These are phyloP conservation scores for Cetoscarus ocellatus DNA, from an alignment of 2,797 vertebrate species.

Conservation along the genomic window DNA sequence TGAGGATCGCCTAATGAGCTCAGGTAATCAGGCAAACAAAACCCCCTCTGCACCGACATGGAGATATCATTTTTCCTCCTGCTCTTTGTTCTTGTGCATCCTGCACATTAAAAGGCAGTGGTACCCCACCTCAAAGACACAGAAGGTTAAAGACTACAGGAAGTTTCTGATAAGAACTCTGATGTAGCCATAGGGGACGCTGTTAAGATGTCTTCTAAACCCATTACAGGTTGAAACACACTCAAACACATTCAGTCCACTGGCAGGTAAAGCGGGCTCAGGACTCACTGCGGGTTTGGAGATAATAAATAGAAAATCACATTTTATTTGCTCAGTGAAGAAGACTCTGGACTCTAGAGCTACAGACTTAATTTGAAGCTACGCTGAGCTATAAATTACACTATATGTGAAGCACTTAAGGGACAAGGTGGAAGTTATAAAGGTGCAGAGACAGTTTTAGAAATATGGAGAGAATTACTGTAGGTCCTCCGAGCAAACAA, in stretches of 20 bases:
- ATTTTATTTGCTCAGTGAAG: constrained; percentile 31
- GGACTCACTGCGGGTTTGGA: constrained; percentile 31
- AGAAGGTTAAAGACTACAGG: constrained; percentile 43
- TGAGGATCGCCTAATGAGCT: not conserved
- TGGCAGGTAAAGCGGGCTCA: constrained; percentile 30
- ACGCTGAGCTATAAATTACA: not conserved
- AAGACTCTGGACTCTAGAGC: constrained; percentile 10
- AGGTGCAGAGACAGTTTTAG: not conserved
- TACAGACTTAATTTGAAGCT: not conserved
- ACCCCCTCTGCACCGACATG: not conserved
- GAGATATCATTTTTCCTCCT: not conserved
- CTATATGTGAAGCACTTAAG: not conserved
- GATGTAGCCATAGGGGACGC: constrained; percentile 33
- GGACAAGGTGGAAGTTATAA: not conserved
- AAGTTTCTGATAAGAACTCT: constrained; percentile 49
- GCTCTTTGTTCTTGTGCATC: not conserved
- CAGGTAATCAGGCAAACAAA: not conserved
- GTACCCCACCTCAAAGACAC: constrained; percentile 2
- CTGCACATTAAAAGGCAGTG: constrained; percentile 1
- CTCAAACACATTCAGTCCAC: constrained; percentile 31
- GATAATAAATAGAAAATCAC: constrained; percentile 52
- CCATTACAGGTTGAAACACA: constrained; percentile 49
- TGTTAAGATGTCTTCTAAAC: constrained; percentile 36
- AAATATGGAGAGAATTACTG: not conserved
- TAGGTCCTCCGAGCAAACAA: not conserved